phyloP scores from a whole-genome alignment of 2,888 invertebrate genomes.

The Sphaeridia pumilis region DNA sequence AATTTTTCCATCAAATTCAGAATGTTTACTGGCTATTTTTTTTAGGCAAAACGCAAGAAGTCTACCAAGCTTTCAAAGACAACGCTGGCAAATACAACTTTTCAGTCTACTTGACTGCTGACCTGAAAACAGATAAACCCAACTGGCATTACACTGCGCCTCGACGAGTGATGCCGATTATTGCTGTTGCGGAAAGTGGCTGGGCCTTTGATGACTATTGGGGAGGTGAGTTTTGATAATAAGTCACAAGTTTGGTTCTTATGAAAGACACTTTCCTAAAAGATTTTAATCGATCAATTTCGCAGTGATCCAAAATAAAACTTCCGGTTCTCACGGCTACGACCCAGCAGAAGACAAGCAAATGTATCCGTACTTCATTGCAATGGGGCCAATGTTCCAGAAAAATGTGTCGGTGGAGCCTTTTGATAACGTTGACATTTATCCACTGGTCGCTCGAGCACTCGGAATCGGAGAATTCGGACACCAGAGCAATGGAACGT shows the following conservation, averaged over 20 bases:
- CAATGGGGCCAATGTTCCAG: neutral
- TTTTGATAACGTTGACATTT: constrained; percentile 1
- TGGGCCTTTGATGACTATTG: constrained; percentile 48
- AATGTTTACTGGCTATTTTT: no score
- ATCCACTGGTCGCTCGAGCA: neutral
- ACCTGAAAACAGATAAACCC: constrained; percentile 43
- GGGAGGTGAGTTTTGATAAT: neutral
- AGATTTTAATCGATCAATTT: no score
- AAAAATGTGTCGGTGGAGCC: neutral
- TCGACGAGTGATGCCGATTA: constrained; percentile 49
- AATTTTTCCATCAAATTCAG: no score
- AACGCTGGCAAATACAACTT: constrained; percentile 42
- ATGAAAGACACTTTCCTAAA: no score
- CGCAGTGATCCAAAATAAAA: no score
- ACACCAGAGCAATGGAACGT: constrained; percentile 44
- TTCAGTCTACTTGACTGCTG: constrained; percentile 44
- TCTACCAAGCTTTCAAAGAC: constrained; percentile 41
- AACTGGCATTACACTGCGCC: constrained; percentile 52
- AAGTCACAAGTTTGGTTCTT: no score
- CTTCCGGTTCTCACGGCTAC: constrained; percentile 1
- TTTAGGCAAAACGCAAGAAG: neutral
- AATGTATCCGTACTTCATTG: constrained; percentile 3
- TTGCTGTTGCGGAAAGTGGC: constrained; percentile 51
- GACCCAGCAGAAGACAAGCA: neutral
- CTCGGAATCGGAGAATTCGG: neutral